Base-by-base conservation (phyloP, 2,888 invertebrate species). In the Chrysomela aeneicollis region DNA sequence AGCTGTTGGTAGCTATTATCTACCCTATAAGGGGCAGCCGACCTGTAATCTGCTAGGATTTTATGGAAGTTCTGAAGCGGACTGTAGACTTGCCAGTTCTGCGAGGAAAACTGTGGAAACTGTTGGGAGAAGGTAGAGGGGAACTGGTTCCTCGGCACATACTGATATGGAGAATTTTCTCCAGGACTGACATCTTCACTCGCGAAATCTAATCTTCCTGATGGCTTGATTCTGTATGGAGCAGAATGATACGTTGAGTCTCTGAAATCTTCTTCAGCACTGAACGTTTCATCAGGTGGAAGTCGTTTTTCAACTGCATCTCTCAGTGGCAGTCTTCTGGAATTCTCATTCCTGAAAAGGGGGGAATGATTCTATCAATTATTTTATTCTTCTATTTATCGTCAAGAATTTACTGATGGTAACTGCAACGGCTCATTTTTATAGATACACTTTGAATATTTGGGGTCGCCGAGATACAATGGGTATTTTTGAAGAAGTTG, bases 271-370 rank as follows among this genome's bases (percentile, higher is more conserved):
- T 63, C 57, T 21, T 63, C 62, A 4, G 19, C 8, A 22, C 67
- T 67, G 1, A 67, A 5, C 8, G 82, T 78, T 64, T 82, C 79
- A 51, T 82, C 80, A 6, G 83, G 83, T 5, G 80, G 77, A 32
- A 86, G 87, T 30, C 87, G 79, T 69, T 84, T 85, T 78, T 92
- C 91, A 0, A 92, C 91, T 0, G 92, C 89, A 77, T 91, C 91
- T 73, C 92, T 85, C 49, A 92, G 79, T 1, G 91, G 91, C 58
- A 89, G 70, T 64, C 89, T 82, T 65, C 84, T 78, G 79, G 86
- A 75, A 79, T 85, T 71, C 30, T 75, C 74, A 17, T 64, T 69
- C 80, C 86, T 78, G 83, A 79, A 76, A 74, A n/a, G n/a, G n/a
- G n/a, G n/a, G n/a, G n/a, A n/a, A n/a, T n/a, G n/a, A n/a, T n/a